A percentile compares a stretch with the other conserved stretches of the same genome.
Evolutionary conservation across 2,113 vertebrate genomes (phyloP).

Genomic region (Rana temporaria): DNA sequence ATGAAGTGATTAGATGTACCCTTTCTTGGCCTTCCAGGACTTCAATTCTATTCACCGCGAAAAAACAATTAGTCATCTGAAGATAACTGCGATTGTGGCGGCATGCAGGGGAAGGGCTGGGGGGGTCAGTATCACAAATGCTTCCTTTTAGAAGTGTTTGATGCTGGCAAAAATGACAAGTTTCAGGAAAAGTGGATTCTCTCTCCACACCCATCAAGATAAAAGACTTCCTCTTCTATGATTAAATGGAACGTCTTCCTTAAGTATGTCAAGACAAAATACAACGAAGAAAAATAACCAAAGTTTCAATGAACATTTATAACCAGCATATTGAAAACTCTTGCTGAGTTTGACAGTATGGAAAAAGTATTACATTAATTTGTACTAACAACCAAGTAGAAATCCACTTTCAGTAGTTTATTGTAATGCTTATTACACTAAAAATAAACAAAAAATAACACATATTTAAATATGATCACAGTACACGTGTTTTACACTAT

Average conservation of each 20-base stretch:
- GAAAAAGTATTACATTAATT: too few species aligned
- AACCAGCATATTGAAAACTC: not conserved
- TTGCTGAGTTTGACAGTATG: too few species aligned
- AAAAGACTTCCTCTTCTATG: conserved; percentile 31
- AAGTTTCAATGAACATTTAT: not conserved
- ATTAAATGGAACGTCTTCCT: conserved; percentile 31
- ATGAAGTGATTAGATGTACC: not conserved
- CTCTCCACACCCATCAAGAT: not conserved
- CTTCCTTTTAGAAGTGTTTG: conserved; percentile 42
- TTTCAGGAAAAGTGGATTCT: conserved; percentile 32
- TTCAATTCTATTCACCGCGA: not conserved
- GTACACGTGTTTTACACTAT: too few species aligned
- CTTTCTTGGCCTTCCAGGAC: not conserved
- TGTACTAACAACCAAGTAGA: too few species aligned
- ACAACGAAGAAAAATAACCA: not conserved
- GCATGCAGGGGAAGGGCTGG: not conserved
- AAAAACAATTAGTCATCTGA: not conserved
- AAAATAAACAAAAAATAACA: too few species aligned
- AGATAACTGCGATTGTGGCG: not conserved
- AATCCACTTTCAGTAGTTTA: too few species aligned
- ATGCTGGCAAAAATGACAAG: conserved; percentile 20
- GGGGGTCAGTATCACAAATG: not conserved
- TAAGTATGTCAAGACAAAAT: not conserved
- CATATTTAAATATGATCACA: too few species aligned
- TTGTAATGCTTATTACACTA: too few species aligned